These are phyloP conservation scores for Myotis lucifugus DNA, from an alignment of 2,113 vertebrate species.

Conservation along the genomic window DNA sequence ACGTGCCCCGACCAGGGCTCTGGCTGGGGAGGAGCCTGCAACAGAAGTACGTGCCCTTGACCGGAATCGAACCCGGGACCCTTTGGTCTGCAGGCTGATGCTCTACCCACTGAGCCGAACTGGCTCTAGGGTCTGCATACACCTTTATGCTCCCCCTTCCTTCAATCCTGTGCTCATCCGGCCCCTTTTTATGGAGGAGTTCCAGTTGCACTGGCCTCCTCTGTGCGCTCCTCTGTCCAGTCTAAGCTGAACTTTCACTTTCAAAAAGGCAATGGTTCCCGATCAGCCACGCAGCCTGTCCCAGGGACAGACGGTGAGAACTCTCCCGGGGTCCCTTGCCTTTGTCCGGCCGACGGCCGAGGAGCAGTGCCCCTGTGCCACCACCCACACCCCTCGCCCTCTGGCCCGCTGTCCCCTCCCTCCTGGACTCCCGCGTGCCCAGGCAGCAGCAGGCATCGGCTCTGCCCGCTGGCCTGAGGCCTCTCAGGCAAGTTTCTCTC, in stretches of 20 bases:
- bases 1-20: no score
- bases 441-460: background rate
- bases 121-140: no score
- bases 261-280: background rate
- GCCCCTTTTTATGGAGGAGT: background rate
- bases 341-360: background rate
- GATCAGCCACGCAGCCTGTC: background rate
- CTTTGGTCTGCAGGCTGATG: no score
- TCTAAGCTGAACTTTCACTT: background rate
- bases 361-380: accelerated
- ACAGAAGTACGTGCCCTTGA: no score
- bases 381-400: accelerated
- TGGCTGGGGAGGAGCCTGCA: no score
- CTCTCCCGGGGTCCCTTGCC: accelerated
- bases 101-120: no score
- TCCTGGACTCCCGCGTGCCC: accelerated
- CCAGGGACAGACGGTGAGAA: background rate
- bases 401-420: no score
- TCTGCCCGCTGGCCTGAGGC: background rate
- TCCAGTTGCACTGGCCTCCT: background rate
- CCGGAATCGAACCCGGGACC: no score
- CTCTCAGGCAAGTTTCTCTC: accelerated
- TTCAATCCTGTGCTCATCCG: background rate
- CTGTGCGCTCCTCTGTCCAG: background rate
- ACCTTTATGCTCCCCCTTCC: no score